Evolutionary conservation across 2,888 invertebrate genomes (phyloP).

Genomic region (Agriotes lineatus): DNA sequence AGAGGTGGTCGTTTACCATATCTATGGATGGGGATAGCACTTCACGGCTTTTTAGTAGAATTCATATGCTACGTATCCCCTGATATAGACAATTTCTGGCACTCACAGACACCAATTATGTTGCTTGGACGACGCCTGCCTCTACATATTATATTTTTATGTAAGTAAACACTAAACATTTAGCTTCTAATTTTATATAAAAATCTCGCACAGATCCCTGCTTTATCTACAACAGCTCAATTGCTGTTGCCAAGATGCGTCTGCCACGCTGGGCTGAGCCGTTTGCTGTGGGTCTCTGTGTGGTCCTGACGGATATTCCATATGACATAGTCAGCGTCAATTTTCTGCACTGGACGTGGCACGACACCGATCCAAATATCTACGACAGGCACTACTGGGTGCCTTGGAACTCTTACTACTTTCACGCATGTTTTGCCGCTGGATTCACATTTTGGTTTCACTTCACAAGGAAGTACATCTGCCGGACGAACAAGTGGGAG

Average conservation of each 20-base stretch:
- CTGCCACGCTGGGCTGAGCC: constrained; percentile 72
- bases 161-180: too few species aligned
- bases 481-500: constrained; percentile 71
- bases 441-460: constrained; percentile 79
- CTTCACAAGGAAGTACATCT: constrained; percentile 69
- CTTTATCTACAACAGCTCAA: constrained; percentile 73
- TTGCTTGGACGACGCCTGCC: constrained; percentile 79
- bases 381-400: constrained; percentile 84
- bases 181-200: too few species aligned
- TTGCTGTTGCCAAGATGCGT: constrained; percentile 70
- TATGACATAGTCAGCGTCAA: constrained; percentile 85
- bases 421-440: constrained; percentile 81
- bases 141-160: constrained; percentile 78
- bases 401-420: constrained; percentile 87
- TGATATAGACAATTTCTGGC: constrained; percentile 88
- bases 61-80: constrained; percentile 77
- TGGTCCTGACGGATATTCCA: constrained; percentile 81
- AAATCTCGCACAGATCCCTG: constrained; percentile 71
- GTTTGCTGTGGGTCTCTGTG: constrained; percentile 77
- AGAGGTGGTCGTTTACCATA: constrained; percentile 80
- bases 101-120: constrained; percentile 81
- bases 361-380: constrained; percentile 80
- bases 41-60: constrained; percentile 81
- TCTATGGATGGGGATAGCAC: constrained; percentile 78
- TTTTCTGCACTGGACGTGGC: constrained; percentile 88